These are phyloP conservation scores for Rutilus rutilus DNA, from an alignment of 2,113 vertebrate genomes.

Conservation along the genomic window DNA sequence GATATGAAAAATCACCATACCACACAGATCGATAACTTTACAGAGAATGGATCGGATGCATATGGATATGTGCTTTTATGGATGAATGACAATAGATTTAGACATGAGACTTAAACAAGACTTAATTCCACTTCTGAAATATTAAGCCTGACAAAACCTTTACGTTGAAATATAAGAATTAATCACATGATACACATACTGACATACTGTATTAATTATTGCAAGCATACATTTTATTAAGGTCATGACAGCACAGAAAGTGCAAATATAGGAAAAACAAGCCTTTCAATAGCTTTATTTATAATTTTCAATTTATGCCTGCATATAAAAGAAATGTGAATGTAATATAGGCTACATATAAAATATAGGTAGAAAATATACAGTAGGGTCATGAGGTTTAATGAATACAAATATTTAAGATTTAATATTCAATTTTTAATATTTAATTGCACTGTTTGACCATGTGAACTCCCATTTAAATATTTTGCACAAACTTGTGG, in stretches of 20 bases:
- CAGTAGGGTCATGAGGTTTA: background rate
- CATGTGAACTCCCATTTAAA: background rate
- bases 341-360: background rate
- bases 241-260: background rate
- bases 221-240: background rate
- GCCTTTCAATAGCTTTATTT: background rate
- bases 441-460: background rate
- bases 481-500: background rate
- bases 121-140: background rate
- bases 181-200: too few species aligned
- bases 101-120: background rate
- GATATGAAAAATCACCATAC: background rate
- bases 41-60: background rate
- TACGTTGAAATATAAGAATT: background rate
- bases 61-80: too few species aligned
- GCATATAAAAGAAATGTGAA: background rate
- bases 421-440: too few species aligned
- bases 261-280: background rate
- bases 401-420: background rate
- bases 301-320: background rate
- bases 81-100: background rate
- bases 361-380: background rate
- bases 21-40: background rate
- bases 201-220: background rate
- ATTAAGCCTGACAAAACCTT: background rate